Conservation (phyloP, 2,888 invertebrate species). For the Ennomos fuscantarius region DNA sequence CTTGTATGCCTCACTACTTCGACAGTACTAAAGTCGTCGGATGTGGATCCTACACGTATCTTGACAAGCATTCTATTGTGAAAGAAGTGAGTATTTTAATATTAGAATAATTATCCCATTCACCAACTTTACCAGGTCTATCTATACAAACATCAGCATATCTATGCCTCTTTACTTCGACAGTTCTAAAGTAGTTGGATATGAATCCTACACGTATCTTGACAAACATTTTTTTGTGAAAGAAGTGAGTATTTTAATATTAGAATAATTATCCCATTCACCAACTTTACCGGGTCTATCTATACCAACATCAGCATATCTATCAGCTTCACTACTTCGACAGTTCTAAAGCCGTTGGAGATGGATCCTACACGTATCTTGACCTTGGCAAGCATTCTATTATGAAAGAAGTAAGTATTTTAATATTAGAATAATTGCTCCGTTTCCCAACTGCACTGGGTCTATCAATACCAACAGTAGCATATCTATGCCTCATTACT, state of each 20-base stretch:
- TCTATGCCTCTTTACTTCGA: slow-evolving; percentile 64
- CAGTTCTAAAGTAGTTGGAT: slow-evolving; percentile 62
- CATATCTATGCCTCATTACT: slow-evolving; percentile 1
- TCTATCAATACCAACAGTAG: slow-evolving; percentile 52
- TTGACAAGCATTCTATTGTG: slow-evolving; percentile 76
- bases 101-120: too few relatives aligned
- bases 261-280: too few relatives aligned
- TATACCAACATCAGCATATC: too few relatives aligned
- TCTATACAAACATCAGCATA: too few relatives aligned
- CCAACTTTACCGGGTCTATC: too few relatives aligned
- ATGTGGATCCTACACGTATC: slow-evolving; percentile 71
- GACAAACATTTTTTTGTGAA: slow-evolving; percentile 28
- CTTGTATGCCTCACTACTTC: slow-evolving; percentile 66
- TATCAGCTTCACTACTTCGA: too few relatives aligned
- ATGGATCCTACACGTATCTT: too few relatives aligned
- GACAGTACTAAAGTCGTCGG: slow-evolving; percentile 65
- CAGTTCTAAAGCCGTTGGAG: too few relatives aligned
- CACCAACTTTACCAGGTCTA: too few relatives aligned
- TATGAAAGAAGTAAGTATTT: too few relatives aligned
- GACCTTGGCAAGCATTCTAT: too few relatives aligned
- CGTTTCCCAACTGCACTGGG: slow-evolving; percentile 53
- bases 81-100: slow-evolving; percentile 64
- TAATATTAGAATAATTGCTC: slow-evolving; percentile 42
- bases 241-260: too few relatives aligned
- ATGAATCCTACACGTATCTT: slow-evolving; percentile 70